These are phyloP conservation scores for Catharus bicknelli DNA, from an alignment of 2,113 vertebrate genomes.

Conservation along the genomic window DNA sequence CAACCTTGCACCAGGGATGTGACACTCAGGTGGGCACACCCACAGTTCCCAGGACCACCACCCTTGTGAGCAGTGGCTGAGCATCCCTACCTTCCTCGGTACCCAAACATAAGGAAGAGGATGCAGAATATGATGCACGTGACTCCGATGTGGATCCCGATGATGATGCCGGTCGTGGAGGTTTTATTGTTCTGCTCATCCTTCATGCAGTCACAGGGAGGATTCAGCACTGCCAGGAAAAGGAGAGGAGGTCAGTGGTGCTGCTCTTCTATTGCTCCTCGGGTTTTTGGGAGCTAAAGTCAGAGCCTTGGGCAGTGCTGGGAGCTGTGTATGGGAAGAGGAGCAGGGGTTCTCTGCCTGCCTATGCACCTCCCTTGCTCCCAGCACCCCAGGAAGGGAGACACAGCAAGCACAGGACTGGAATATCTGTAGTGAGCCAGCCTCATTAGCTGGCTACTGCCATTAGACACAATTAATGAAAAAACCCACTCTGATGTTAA, in stretches of 20 bases:
- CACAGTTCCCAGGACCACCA: background rate
- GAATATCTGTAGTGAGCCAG: background rate
- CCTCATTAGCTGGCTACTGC: background rate
- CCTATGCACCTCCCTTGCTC: background rate
- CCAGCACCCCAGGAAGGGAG: background rate
- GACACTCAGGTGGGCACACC: background rate
- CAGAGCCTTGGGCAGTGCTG: background rate
- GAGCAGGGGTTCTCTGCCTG: background rate
- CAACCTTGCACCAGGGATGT: rapidly evolving
- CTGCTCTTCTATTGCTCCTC: background rate
- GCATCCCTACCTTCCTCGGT: conserved; percentile 86
- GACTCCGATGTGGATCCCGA: conserved; percentile 94
- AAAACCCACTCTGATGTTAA: background rate
- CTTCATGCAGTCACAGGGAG: conserved; percentile 88
- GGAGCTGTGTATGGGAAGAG: background rate
- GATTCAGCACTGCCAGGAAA: conserved; percentile 79
- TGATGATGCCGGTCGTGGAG: conserved; percentile 90
- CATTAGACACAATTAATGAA: background rate
- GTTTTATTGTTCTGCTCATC: conserved; percentile 86
- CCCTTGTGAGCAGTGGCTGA: rapidly evolving
- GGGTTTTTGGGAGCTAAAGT: background rate
- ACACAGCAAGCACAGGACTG: background rate
- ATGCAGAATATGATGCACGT: conserved; percentile 97
- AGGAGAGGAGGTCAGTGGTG: background rate
- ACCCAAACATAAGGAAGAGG: conserved; percentile 95